These are phyloP conservation scores for Papilio gigon DNA, from an alignment of 2,888 invertebrate species.

Conservation along the genomic window DNA sequence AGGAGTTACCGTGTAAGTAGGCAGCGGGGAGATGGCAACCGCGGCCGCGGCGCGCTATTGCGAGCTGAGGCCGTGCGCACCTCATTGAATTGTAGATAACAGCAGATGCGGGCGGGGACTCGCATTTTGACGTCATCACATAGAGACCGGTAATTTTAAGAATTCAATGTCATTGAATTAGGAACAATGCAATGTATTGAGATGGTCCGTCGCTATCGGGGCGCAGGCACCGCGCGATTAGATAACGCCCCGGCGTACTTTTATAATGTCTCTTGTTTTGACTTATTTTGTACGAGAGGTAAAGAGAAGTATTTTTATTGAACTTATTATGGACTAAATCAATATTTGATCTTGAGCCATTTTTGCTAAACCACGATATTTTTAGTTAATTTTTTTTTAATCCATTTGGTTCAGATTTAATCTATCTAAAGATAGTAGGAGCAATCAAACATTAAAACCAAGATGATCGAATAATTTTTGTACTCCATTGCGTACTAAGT, in stretches of 20 bases:
- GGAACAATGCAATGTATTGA: neutral
- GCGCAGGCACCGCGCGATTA: conserved; percentile 6
- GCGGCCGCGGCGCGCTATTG: neutral
- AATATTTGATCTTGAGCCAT: neutral
- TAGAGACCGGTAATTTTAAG: neutral
- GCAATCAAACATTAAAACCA: too few species aligned
- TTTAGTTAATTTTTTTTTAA: neutral
- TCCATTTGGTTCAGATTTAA: neutral
- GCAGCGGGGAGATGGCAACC: neutral
- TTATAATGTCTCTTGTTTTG: too few species aligned
- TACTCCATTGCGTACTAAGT: neutral
- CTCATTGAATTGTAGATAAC: conserved; percentile 16
- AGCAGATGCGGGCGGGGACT: neutral
- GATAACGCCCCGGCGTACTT: conserved; percentile 16
- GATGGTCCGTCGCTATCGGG: conserved; percentile 2
- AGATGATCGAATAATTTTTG: neutral
- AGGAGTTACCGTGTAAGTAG: neutral
- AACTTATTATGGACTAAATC: too few species aligned
- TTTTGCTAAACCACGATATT: neutral
- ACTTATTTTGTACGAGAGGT: too few species aligned
- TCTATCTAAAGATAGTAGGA: too few species aligned
- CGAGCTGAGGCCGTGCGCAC: neutral
- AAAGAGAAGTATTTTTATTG: too few species aligned
- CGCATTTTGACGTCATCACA: neutral
- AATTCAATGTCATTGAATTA: neutral